Evolutionary conservation across 2,888 invertebrate species (phyloP).

Genomic region (Physocephala rufipes): DNA sequence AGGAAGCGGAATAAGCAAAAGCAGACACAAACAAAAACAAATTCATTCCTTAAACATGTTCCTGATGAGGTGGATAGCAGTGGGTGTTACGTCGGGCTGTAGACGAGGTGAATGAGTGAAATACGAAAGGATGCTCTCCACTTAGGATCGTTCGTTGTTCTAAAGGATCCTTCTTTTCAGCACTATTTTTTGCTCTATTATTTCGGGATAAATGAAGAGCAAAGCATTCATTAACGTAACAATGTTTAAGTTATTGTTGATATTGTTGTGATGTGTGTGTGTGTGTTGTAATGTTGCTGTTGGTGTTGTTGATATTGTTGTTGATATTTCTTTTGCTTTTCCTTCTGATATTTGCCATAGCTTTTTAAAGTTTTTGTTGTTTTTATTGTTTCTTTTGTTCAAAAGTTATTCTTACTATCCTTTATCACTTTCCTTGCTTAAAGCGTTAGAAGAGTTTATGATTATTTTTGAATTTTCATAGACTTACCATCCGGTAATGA

Average conservation of each 20-base stretch:
- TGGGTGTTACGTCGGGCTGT: neutral
- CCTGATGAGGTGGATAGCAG: neutral
- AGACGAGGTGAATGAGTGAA: constrained; percentile 9
- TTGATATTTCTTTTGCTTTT: too few species aligned
- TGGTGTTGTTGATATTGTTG: too few species aligned
- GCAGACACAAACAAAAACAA: constrained; percentile 9
- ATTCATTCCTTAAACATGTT: neutral
- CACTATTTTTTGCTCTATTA: constrained; percentile 20
- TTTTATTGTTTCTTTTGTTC: too few species aligned
- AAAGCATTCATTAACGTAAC: constrained; percentile 63
- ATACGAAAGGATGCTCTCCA: constrained; percentile 29
- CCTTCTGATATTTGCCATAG: too few species aligned
- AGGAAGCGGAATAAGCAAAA: too few species aligned
- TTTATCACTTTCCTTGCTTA: too few species aligned
- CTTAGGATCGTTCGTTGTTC: constrained; percentile 30
- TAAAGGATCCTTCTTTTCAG: constrained; percentile 22
- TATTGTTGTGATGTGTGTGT: constrained; percentile 2
- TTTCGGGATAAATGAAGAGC: constrained; percentile 56
- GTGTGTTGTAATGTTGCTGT: too few species aligned
- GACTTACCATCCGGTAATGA: neutral
- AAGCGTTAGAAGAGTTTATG: too few species aligned
- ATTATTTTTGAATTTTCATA: too few species aligned
- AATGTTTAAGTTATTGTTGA: constrained; percentile 62
- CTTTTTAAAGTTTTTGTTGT: too few species aligned
- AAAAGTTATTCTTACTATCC: too few species aligned